Evolutionary conservation across 2,888 invertebrate species (phyloP), one percentile per base, ranked within the genome.

Genomic region (Hedychridium roseum): DNA sequence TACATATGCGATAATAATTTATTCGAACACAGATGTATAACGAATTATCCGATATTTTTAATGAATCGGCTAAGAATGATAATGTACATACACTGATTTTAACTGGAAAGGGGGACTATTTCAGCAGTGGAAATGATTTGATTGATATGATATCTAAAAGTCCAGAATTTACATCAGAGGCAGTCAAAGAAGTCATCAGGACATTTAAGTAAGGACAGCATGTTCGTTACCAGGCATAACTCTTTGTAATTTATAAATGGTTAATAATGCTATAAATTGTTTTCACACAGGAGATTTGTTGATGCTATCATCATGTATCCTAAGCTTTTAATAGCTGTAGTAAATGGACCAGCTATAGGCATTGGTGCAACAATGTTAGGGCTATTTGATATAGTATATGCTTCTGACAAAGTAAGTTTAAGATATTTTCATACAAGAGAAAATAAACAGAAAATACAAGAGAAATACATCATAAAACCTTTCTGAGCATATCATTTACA

Each of bases 291-390:
- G 64, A 80, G 84, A 3, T 90, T 90, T 80, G 83, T 95, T 1
- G 81, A 84, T 48, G 83, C 91, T 0, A 88, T 94, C 61, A 92
- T 96, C 56, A 86, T 88, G 59, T 95, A 92, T 76, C 91, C 93
- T 0, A 99, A 98, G 80, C 80, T 95, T 23, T 75, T 98, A 31
- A 83, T 97, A 54, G 91, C 90, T 9, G 81, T 96, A 47, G 88
- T 97, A 0, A 97, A 98, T 83, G 98, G 98, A 1, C 96, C 96
- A 30, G 94, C 95, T 9, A 87, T 97, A 61, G 98, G 98, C 17
- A 88, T 98, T 61, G 89, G 89, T 30, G 89, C 89, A 2, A 97
- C 97, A 0, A 87, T 90, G 6, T 81, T 94, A 39, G 89, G 88
- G 0, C 82, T 97, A 1, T 94, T 89, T 81, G 97, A 98, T 82